Percentiles rank a stretch among this genome's conserved stretches.
These are phyloP conservation scores for Salvelinus fontinalis DNA, from an alignment of 2,113 vertebrate genomes.

Conservation along the genomic window DNA sequence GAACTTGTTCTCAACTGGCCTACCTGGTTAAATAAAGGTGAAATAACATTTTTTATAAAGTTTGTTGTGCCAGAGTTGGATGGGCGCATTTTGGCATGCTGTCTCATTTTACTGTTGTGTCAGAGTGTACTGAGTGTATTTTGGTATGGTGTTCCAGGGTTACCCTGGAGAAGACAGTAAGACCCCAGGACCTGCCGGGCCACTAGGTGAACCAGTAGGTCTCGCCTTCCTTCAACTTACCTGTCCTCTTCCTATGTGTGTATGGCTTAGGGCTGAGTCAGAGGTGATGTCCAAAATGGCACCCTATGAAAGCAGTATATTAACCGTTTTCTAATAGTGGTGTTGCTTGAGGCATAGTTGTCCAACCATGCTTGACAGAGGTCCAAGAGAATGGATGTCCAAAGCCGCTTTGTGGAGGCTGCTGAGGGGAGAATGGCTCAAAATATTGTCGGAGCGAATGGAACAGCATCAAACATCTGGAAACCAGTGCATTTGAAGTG, in stretches of 20 bases:
- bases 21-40: no score
- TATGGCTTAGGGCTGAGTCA: conserved; percentile 4
- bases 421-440: no score
- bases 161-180: conserved; percentile 90
- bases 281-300: no score
- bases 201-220: conserved; percentile 99
- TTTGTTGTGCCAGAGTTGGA: no score
- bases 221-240: conserved; percentile 83
- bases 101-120: conserved; percentile 4
- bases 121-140: conserved; percentile 24
- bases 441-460: no score
- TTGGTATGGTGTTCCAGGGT: conserved; percentile 76
- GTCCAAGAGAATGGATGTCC: not conserved
- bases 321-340: no score
- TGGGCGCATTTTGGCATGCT: not conserved
- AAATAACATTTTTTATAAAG: no score
- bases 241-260: conserved; percentile 36
- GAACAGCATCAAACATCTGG: no score
- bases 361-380: no score
- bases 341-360: not conserved
- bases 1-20: no score
- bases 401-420: not conserved
- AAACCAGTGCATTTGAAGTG: no score
- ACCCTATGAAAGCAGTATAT: no score
- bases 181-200: conserved; percentile 85